Evolutionary conservation across 2,888 invertebrate genomes (phyloP).

Genomic region (Amblyjoppa proteus): DNA sequence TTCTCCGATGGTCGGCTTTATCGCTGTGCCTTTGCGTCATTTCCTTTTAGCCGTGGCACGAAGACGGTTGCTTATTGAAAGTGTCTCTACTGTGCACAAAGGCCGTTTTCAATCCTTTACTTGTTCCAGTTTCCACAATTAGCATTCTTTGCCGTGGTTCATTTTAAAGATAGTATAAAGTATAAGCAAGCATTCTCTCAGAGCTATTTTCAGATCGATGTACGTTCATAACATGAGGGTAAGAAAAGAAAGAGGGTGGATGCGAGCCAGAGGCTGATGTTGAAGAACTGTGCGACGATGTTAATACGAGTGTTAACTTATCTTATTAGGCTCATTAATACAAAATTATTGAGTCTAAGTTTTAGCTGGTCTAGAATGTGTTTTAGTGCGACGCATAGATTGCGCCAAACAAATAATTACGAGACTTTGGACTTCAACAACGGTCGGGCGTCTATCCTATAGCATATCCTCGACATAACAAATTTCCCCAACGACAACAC

Average conservation of each 20-base stretch:
- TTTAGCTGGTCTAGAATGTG: background rate
- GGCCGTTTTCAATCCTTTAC: slow-evolving; percentile 26
- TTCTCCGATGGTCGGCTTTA: slow-evolving; percentile 24
- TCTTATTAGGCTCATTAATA: background rate
- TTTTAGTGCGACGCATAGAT: background rate
- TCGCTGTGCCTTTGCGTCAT: slow-evolving; percentile 16
- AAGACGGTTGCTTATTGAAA: slow-evolving; percentile 57
- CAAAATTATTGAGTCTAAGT: background rate
- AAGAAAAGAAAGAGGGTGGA: background rate
- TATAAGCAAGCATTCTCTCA: background rate
- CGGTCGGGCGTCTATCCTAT: no score
- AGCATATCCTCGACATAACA: background rate
- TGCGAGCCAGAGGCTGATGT: no score
- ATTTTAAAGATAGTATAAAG: background rate
- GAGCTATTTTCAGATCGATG: background rate
- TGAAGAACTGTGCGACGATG: no score
- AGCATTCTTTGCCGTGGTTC: background rate
- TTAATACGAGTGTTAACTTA: background rate
- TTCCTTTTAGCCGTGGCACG: slow-evolving; percentile 29
- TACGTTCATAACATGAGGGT: background rate
- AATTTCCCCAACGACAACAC: background rate
- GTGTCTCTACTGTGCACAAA: slow-evolving; percentile 38
- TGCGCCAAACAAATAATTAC: no score
- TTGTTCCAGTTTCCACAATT: slow-evolving; percentile 31
- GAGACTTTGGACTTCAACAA: background rate